phyloP scores from a whole-genome alignment of 2,888 invertebrate species.

The Pristionchus mayeri region DNA sequence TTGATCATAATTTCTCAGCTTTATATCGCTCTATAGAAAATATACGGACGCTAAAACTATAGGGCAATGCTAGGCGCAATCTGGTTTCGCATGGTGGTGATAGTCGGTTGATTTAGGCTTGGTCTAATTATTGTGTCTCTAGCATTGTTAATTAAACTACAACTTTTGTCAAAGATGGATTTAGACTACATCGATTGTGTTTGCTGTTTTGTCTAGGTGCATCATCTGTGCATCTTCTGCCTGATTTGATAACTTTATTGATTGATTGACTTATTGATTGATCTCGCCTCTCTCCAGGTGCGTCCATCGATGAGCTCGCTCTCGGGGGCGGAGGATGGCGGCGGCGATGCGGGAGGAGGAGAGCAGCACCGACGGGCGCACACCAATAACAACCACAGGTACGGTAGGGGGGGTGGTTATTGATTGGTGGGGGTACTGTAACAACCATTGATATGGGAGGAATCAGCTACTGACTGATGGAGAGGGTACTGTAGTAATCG shows the following conservation, averaged over 20 bases:
- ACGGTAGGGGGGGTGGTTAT: neutral
- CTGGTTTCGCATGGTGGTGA: neutral
- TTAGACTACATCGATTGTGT: too few species aligned
- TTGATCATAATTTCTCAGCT: too few species aligned
- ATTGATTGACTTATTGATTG: neutral
- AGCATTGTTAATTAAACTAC: too few species aligned
- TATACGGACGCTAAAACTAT: too few species aligned
- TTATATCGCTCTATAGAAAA: too few species aligned
- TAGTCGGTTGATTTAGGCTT: neutral
- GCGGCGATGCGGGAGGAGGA: neutral
- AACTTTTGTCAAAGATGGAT: too few species aligned
- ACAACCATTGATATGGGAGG: too few species aligned
- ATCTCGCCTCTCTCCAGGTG: neutral
- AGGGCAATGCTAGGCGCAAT: too few species aligned
- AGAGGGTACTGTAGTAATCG: too few species aligned
- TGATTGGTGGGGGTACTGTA: neutral
- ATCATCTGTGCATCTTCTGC: neutral
- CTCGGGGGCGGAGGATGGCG: constrained; percentile 37
- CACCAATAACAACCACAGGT: constrained; percentile 32
- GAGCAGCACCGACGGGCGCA: neutral
- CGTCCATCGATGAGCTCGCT: constrained; percentile 50
- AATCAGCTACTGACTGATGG: too few species aligned
- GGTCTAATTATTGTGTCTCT: neutral
- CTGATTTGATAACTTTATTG: too few species aligned
- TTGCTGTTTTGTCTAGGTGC: neutral